These are phyloP conservation scores for Rotaria socialis DNA, from an alignment of 2,888 invertebrate species.

Conservation along the genomic window DNA sequence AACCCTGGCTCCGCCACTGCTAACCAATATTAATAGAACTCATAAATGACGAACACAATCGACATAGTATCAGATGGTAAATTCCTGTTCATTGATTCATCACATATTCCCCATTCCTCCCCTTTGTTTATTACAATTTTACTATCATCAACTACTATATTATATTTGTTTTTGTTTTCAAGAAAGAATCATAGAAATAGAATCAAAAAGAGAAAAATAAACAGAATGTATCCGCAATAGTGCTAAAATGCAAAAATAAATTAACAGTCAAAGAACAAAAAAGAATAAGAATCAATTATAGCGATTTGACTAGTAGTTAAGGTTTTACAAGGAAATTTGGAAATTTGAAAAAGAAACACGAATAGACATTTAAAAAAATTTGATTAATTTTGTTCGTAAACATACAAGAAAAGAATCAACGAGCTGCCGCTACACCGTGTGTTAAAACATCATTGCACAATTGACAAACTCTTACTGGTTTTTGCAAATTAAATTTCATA, in stretches of 20 bases:
- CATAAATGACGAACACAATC: no score
- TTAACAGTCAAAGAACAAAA: not conserved
- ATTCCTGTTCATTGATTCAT: no score
- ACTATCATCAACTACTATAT: not conserved
- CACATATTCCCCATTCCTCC: no score
- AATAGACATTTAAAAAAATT: not conserved
- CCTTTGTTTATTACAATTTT: no score
- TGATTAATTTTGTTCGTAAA: not conserved
- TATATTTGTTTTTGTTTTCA: not conserved
- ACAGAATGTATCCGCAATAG: not conserved
- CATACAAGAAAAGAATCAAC: not conserved
- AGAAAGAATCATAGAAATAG: not conserved
- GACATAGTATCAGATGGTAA: no score
- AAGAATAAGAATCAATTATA: not conserved
- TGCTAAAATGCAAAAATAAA: conserved; percentile 7
- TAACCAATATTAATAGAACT: no score
- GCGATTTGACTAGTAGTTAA: not conserved
- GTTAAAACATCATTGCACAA: conserved; percentile 78
- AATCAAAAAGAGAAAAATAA: not conserved
- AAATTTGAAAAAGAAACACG: not conserved
- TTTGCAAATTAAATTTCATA: conserved; percentile 83
- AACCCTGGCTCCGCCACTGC: no score
- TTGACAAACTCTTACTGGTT: conserved; percentile 84
- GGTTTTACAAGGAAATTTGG: not conserved
- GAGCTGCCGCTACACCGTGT: conserved; percentile 36